Percentiles rank a stretch among this genome's conserved stretches.
Conservation (phyloP, 2,113 vertebrate genomes). For the Antechinus flavipes region DNA sequence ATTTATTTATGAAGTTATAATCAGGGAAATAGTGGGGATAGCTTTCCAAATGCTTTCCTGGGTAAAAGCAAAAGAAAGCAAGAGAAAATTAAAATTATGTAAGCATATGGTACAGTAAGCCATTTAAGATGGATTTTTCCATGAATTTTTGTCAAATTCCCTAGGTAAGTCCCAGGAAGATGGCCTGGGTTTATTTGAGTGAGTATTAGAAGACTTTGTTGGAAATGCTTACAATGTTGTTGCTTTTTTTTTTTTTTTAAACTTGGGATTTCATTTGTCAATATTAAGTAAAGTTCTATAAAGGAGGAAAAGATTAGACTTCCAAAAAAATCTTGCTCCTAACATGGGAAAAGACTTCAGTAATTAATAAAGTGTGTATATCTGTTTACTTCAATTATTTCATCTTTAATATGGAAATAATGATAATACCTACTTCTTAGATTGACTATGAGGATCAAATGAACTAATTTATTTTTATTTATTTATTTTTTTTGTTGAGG, state of each 20-base stretch:
- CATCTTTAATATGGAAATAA: not conserved
- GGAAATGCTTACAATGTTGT: not conserved
- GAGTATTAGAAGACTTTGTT: not conserved
- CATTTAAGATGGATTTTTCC: not conserved
- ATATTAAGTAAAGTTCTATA: not conserved
- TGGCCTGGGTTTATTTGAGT: not conserved
- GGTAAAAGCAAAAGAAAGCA: not conserved
- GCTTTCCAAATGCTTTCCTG: not conserved
- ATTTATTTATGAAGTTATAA: not conserved
- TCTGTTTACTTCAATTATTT: not conserved
- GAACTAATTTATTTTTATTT: not conserved
- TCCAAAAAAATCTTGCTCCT: not conserved
- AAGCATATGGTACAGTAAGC: not conserved
- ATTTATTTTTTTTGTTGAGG: too few relatives aligned
- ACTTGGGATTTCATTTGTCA: not conserved
- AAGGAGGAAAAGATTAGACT: not conserved
- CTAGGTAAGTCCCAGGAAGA: not conserved
- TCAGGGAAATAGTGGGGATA: not conserved
- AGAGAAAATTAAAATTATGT: not conserved
- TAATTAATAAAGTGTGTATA: not conserved
- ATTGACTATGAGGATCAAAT: not conserved
- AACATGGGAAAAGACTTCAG: not conserved
- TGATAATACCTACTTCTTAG: not conserved
- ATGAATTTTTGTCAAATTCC: not conserved
- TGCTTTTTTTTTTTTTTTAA: not conserved